A percentile compares a stretch with the other conserved stretches of the same genome.
These are phyloP conservation scores for Zaprionus ornatus DNA, from an alignment of 1,140 invertebrate genomes.

Conservation along the genomic window DNA sequence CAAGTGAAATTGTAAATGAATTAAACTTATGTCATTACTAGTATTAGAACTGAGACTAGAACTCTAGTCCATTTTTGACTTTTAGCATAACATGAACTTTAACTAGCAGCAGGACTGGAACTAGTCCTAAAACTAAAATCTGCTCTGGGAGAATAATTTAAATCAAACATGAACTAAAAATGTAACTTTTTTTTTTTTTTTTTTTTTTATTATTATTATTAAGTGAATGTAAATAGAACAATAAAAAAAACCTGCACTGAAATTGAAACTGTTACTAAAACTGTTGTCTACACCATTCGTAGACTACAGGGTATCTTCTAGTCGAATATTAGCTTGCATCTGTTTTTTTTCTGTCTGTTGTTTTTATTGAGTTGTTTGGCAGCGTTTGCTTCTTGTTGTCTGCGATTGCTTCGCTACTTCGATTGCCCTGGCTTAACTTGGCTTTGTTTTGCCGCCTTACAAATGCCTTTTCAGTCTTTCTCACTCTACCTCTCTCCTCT, in stretches of 20 bases:
- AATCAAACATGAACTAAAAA: neutral
- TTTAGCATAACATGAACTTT: neutral
- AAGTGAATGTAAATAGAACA: neutral
- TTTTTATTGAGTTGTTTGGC: conserved; percentile 45
- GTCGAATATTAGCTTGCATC: neutral
- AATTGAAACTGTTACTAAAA: neutral
- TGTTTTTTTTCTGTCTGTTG: conserved; percentile 8
- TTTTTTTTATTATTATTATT: too few relatives aligned
- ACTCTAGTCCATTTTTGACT: neutral
- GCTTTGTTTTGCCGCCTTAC: conserved; percentile 46
- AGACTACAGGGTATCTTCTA: neutral
- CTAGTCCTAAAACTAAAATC: neutral
- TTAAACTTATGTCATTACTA: too few relatives aligned
- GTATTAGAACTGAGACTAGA: neutral
- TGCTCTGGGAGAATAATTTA: neutral
- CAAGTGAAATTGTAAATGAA: too few relatives aligned
- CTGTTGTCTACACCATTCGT: too few relatives aligned
- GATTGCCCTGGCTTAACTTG: conserved; percentile 42
- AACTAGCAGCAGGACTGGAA: neutral
- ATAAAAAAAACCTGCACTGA: neutral
- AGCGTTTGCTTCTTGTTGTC: conserved; percentile 33
- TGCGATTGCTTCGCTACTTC: conserved; percentile 37
- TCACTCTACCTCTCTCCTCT: neutral
- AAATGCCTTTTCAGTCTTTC: neutral
- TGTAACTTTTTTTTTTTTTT: too few relatives aligned